Base-by-base conservation (phyloP, 2,797 vertebrate species). In the Coranthus polyacanthus region DNA sequence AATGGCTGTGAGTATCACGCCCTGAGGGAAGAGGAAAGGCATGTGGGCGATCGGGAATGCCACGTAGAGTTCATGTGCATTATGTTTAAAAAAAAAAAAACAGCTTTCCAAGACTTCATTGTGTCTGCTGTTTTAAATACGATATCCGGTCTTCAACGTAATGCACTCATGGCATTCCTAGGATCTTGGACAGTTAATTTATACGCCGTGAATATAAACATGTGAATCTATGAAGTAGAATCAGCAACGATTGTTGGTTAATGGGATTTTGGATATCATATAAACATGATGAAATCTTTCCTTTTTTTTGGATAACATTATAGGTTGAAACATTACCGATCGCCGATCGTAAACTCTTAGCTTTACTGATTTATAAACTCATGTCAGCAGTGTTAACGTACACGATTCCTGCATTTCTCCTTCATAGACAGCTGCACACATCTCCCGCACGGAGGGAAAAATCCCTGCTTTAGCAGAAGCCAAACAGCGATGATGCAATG, bases 21-120 rank as follows among this genome's bases (percentile, higher is more conserved):
- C 75, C 75, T 66, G 11, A 3, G 39, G 79, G 58, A 24, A 42
- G 7, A 24, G 46, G 6, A 15, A 34, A 75, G 43, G 80, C 62
- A 74, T 71, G 82, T 74, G 81, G 79, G 72, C 20, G 68, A 79
- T 54, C 64, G 18, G 49, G 68, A 63, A 66, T 43, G 47, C 66
- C 12, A 41, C 44, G 13, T 43, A 17, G 60, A 74, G 67, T 71
- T 82, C 50, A 72, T 42, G 44, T 21, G 38, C 34, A 36, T 54
- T 21, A 63, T 56, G 51, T 63, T 72, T 58, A n/a, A 44, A 62
- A 44, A 57, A 72, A 43, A 47, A 29, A 49, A 20, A 42, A n/a
- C n/a, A 16, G 50, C 68, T 62, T 8, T 46, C 3, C 26, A 36
- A 7, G 57, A 32, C 37, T 71, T 81, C 39, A 61, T 59, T 38